Evolutionary conservation across 2,797 vertebrate genomes (phyloP).

Genomic region (Tragopan temminckii): DNA sequence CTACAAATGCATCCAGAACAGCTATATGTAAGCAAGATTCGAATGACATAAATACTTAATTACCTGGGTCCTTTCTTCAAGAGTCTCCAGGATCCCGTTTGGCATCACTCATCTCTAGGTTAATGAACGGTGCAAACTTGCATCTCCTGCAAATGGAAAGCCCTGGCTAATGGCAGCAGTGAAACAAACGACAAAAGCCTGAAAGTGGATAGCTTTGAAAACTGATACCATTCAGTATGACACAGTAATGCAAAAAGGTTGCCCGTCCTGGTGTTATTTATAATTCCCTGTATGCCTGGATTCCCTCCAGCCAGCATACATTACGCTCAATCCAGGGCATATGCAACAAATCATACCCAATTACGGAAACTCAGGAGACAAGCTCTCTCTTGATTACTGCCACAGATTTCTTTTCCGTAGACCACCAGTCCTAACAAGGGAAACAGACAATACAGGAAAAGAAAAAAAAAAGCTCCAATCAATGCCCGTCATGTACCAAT

Average conservation of each 20-base stretch:
- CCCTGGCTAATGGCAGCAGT: neutral
- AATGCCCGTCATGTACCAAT: neutral
- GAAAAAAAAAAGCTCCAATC: constrained; percentile 14
- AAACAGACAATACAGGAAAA: constrained; percentile 37
- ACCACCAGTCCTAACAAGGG: constrained; percentile 29
- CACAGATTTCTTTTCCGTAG: constrained; percentile 51
- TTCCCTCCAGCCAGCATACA: constrained; percentile 47
- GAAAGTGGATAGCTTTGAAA: constrained; percentile 38
- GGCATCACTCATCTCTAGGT: neutral
- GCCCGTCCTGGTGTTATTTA: constrained; percentile 16
- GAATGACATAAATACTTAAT: neutral
- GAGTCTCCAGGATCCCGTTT: neutral
- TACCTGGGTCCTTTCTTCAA: neutral
- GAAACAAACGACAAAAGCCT: neutral
- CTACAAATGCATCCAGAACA: neutral
- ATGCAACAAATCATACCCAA: constrained; percentile 59
- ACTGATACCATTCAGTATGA: neutral
- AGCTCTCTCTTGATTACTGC: constrained; percentile 49
- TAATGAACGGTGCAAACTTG: neutral
- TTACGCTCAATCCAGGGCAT: constrained; percentile 36
- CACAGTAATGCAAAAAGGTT: constrained; percentile 10
- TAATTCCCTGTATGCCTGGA: constrained; percentile 8
- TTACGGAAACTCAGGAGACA: constrained; percentile 46
- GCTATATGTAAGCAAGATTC: neutral
- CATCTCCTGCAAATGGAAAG: neutral